phyloP scores from a whole-genome alignment of 2,888 invertebrate species.

The Alsophila aescularia region DNA sequence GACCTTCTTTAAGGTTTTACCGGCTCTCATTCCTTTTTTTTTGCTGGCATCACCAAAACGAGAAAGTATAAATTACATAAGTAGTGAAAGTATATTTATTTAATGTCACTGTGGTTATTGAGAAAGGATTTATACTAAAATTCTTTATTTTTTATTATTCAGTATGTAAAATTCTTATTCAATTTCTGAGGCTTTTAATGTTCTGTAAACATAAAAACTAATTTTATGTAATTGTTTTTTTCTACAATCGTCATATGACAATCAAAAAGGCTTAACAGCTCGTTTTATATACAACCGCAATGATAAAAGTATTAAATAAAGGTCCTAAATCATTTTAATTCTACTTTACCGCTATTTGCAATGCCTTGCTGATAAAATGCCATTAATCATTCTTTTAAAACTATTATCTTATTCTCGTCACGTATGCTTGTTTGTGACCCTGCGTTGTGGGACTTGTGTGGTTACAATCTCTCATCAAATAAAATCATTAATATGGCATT shows the following conservation, averaged over 20 bases:
- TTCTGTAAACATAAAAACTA: not conserved
- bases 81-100: too few relatives aligned
- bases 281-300: slow-evolving; percentile 19
- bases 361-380: slow-evolving; percentile 57
- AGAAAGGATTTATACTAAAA: too few relatives aligned
- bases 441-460: slow-evolving; percentile 24
- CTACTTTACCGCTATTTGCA: slow-evolving; percentile 53
- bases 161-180: not conserved
- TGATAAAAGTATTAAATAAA: slow-evolving; percentile 32
- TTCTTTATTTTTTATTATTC: too few relatives aligned
- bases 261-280: slow-evolving; percentile 14
- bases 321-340: slow-evolving; percentile 44
- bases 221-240: not conserved
- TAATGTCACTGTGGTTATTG: too few relatives aligned
- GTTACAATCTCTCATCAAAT: not conserved
- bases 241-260: slow-evolving; percentile 22
- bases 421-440: slow-evolving; percentile 34
- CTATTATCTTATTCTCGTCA: slow-evolving; percentile 53
- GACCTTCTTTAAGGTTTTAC: too few relatives aligned
- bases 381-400: slow-evolving; percentile 65
- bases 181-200: not conserved
- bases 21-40: too few relatives aligned
- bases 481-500: not conserved
- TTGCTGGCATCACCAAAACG: too few relatives aligned
- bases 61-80: too few relatives aligned